Percentiles rank a stretch among this genome's conserved stretches.
These are phyloP conservation scores for Pseudonaja textilis DNA, from an alignment of 2,113 vertebrate genomes.

Conservation along the genomic window DNA sequence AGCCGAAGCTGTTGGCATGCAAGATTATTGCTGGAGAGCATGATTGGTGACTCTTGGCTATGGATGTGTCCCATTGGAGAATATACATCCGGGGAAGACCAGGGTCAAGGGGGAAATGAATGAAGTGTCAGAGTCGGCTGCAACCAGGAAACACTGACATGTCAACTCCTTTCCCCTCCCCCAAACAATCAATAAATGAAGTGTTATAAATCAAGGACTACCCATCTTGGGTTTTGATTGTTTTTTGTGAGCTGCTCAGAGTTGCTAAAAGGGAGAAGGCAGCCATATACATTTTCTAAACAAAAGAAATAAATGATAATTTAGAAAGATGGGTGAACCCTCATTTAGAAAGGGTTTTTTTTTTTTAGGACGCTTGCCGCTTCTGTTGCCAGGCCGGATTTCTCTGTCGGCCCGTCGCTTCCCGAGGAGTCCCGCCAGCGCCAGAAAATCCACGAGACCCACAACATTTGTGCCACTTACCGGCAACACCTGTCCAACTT, in stretches of 20 bases:
- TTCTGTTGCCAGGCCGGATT: slow-evolving; percentile 76
- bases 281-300: neutral
- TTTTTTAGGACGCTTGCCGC: neutral
- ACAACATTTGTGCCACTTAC: slow-evolving; percentile 73
- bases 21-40: too few species aligned
- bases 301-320: neutral
- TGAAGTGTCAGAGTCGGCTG: too few species aligned
- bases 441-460: slow-evolving; percentile 85
- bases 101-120: too few species aligned
- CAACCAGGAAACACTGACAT: too few species aligned
- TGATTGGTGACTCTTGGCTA: too few species aligned
- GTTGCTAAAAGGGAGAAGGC: rapidly evolving
- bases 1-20: too few species aligned
- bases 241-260: neutral
- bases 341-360: neutral
- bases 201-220: neutral
- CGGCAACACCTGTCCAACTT: slow-evolving; percentile 79
- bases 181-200: too few species aligned
- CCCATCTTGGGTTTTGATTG: neutral
- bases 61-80: too few species aligned
- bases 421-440: slow-evolving; percentile 83
- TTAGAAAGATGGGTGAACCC: too few species aligned
- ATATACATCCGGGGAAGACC: too few species aligned
- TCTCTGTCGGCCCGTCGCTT: slow-evolving; percentile 84
- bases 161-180: too few species aligned